A percentile compares a stretch with the other conserved stretches of the same genome.
phyloP scores from a whole-genome alignment of 2,888 invertebrate species.

The Ptychoptera albimana region DNA sequence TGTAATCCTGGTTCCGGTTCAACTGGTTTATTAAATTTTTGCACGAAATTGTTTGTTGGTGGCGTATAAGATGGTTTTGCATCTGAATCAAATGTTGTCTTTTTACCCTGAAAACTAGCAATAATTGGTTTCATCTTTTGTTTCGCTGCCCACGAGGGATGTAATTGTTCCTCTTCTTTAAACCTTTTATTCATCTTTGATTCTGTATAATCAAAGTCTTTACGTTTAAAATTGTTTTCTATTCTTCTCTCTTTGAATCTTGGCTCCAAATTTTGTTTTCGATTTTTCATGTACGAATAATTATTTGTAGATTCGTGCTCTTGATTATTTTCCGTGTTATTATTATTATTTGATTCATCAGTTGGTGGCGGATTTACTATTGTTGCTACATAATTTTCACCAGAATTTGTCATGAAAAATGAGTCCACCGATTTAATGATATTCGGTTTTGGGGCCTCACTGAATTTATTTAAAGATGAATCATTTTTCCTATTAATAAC shows the following conservation, averaged over 20 bases:
- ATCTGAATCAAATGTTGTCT: constrained; percentile 9
- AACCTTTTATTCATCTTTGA: not conserved
- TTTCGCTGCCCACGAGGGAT: constrained; percentile 14
- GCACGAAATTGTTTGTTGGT: not conserved
- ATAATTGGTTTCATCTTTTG: constrained; percentile 10
- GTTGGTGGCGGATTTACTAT: constrained; percentile 13
- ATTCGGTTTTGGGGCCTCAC: not conserved
- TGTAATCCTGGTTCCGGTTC: constrained; percentile 12
- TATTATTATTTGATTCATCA: not conserved
- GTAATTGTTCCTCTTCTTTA: constrained; percentile 6
- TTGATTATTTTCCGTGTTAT: not conserved
- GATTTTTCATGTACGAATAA: not conserved
- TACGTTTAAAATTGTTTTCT: not conserved
- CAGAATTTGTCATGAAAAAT: constrained; percentile 25
- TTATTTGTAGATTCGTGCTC: too few relatives aligned
- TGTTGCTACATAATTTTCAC: constrained; percentile 24
- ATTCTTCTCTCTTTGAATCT: not conserved
- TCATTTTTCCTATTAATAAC: not conserved
- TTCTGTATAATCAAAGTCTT: not conserved
- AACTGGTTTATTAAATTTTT: not conserved
- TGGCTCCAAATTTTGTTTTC: not conserved
- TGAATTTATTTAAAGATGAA: too few relatives aligned
- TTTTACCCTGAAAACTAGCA: constrained; percentile 10
- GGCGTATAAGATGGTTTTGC: too few relatives aligned
- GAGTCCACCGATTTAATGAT: constrained; percentile 14